Percentiles rank a stretch among this genome's conserved stretches.
Conservation (phyloP, 2,888 invertebrate genomes). For the Anodontia alba region DNA sequence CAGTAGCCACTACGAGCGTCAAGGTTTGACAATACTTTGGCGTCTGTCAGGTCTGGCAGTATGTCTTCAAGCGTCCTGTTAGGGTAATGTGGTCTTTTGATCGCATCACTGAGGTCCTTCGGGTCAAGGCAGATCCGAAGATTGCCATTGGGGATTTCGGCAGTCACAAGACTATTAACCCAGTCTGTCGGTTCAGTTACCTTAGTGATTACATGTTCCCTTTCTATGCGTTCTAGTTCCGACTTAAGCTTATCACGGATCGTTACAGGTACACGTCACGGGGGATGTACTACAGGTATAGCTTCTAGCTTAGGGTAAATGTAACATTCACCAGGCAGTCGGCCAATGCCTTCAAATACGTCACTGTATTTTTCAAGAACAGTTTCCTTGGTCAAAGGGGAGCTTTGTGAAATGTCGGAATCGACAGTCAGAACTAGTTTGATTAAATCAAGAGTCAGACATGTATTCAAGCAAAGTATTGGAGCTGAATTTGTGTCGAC, state of each 20-base stretch:
- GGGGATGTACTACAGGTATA: not conserved
- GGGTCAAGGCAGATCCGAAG: too few relatives aligned
- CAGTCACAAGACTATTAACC: not conserved
- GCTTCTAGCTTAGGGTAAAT: too few relatives aligned
- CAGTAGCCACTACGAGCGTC: too few relatives aligned
- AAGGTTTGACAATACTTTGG: too few relatives aligned
- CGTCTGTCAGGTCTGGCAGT: too few relatives aligned
- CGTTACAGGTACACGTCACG: not conserved
- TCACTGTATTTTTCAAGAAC: not conserved
- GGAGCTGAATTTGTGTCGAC: too few relatives aligned
- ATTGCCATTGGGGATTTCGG: not conserved
- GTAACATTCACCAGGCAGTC: not conserved
- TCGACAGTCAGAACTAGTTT: too few relatives aligned
- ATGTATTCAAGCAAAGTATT: too few relatives aligned
- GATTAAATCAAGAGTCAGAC: too few relatives aligned
- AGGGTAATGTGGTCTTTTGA: too few relatives aligned
- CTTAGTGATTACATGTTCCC: not conserved
- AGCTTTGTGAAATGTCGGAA: not conserved
- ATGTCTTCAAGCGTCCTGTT: too few relatives aligned
- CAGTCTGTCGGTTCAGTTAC: conserved; percentile 5
- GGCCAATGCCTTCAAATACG: conserved; percentile 1
- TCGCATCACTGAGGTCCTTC: too few relatives aligned
- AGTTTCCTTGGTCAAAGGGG: not conserved
- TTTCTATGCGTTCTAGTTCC: not conserved
- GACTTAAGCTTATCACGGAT: not conserved